Evolutionary conservation across 2,888 invertebrate species (phyloP), one percentile per base, ranked within the genome.

Genomic region (Netelia fuscicornis): DNA sequence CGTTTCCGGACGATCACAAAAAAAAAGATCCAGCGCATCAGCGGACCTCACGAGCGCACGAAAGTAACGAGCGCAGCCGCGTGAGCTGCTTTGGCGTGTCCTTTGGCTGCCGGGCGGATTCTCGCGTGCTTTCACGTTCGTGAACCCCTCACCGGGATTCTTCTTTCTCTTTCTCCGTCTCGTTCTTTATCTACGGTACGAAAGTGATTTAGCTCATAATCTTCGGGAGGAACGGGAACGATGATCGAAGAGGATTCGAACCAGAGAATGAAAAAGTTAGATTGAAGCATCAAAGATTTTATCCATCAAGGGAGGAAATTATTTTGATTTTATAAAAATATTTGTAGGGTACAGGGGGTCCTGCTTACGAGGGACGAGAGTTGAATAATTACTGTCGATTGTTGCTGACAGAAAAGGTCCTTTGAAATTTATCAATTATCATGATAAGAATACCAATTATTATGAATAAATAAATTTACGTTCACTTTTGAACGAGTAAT

Each of bases 121-220:
- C 84, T 81, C 78, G 56, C 84, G 74, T 81, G 60, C 84, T 74
- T 62, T 48, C 81, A 81, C 81, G 84, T 84, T 65, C 81, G 60
- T 58, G 17, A 58, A 20, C 9, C 20, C 20, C 23, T 20, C 58
- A 9, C 20, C 23, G 58, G 6, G 37, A 6, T 6, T 20, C 17
- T 20, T 58, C 58, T 58, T 58, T 20, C 17, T 20, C 58, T 58
- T 9, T 58, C 58, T 58, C 58, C 13, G 2, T 48, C 48, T 20
- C 20, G 17, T 20, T 58, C 58, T 58, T 58, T 58, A 58, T 56
- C 56, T 56, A 8, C 56, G n/a, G 56, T 17, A 20, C n/a, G n/a
- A n/a, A n/a, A 20, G 58, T 58, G 58, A 58, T 58, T 58, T 58
- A 58, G 17, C 20, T 58, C 20, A 10, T 58, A 17, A 9, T 48